phyloP scores from a whole-genome alignment of 2,797 vertebrate species.

The Acanthiza pusilla region DNA sequence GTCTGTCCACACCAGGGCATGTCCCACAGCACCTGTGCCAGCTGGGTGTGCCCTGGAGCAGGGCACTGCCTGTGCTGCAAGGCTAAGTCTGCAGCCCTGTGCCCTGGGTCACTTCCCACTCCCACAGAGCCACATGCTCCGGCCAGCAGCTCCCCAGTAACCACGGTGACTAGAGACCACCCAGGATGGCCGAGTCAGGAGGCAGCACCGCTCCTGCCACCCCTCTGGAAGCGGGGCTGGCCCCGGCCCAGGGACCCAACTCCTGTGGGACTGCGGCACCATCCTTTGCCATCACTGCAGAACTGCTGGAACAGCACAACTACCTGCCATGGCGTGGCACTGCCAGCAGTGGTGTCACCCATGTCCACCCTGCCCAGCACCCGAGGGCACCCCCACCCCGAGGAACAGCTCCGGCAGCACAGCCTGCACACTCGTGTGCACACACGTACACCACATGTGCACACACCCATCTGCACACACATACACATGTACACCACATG shows the following conservation, averaged over 20 bases:
- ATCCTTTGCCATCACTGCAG: neutral
- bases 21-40: neutral
- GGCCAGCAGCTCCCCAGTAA: neutral
- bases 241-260: neutral
- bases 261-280: neutral
- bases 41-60: neutral
- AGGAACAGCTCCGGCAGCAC: neutral
- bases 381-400: fast-evolving
- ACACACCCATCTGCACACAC: too few species aligned
- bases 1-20: neutral
- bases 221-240: neutral
- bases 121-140: neutral
- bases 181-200: neutral
- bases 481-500: too few species aligned
- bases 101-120: neutral
- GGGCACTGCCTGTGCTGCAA: neutral
- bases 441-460: fast-evolving
- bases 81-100: neutral
- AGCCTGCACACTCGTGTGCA: too few species aligned
- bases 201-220: neutral
- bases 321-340: neutral
- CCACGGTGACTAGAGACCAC: fast-evolving
- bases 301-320: neutral
- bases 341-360: fast-evolving
- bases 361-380: too few species aligned